These are phyloP conservation scores for Thinocorus orbignyianus DNA, from an alignment of 2,113 vertebrate species.

Conservation along the genomic window DNA sequence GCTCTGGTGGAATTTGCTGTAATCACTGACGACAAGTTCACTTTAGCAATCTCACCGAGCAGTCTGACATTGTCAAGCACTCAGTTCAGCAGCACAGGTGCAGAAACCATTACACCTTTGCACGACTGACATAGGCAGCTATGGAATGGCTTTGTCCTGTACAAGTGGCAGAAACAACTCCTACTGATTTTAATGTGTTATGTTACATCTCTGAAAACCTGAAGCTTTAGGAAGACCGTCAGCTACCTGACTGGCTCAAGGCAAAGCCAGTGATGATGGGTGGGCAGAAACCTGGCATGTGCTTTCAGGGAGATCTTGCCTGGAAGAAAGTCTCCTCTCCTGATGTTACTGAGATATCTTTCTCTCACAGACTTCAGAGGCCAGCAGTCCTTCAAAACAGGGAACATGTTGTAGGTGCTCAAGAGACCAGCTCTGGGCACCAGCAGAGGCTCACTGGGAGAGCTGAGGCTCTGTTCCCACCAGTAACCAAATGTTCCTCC, in stretches of 20 bases:
- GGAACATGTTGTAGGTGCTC: neutral
- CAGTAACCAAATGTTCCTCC: accelerated
- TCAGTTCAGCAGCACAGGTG: neutral
- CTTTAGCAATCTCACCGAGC: neutral
- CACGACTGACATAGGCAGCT: neutral
- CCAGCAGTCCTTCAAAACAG: neutral
- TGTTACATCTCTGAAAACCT: neutral
- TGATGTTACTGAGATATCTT: neutral
- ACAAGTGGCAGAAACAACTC: neutral
- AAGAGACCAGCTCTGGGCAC: neutral
- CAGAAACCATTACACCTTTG: neutral
- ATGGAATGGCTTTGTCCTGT: neutral
- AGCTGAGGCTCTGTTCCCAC: neutral
- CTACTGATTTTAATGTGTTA: neutral
- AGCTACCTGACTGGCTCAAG: neutral
- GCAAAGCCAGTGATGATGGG: neutral
- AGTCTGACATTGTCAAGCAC: neutral
- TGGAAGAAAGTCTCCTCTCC: neutral
- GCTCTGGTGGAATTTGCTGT: neutral
- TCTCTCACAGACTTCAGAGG: neutral
- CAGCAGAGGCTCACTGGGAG: neutral
- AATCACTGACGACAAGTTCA: neutral
- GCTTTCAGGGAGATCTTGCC: neutral
- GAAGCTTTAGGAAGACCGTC: neutral
- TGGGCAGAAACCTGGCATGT: neutral